phyloP scores from a whole-genome alignment of 2,797 vertebrate species.

The Tolypeutes matacus region DNA sequence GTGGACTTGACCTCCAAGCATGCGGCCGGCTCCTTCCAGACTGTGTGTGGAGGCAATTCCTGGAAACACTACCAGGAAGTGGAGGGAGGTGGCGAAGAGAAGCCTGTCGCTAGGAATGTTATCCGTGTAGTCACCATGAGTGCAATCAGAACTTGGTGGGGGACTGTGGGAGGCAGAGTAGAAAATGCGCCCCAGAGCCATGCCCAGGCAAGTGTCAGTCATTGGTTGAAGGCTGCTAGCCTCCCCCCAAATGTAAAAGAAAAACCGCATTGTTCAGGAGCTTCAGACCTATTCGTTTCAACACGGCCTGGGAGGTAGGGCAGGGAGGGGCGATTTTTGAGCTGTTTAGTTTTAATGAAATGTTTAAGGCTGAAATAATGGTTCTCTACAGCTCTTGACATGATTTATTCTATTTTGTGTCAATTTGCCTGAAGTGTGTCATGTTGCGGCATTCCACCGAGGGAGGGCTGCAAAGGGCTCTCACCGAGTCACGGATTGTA shows the following conservation, averaged over 20 bases:
- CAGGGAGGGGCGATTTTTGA: conserved; percentile 12
- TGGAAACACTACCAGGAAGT: background rate
- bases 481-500: conserved; percentile 62
- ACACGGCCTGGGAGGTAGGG: background rate
- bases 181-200: background rate
- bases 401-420: conserved; percentile 78
- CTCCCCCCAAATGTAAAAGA: conserved; percentile 49
- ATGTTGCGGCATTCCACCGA: conserved; percentile 40
- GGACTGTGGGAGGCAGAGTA: background rate
- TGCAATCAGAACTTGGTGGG: background rate
- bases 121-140: too few relatives aligned
- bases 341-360: conserved; percentile 78
- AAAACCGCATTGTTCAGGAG: background rate
- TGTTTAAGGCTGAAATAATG: conserved; percentile 79
- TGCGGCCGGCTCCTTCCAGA: too few relatives aligned
- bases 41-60: background rate
- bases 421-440: conserved; percentile 72
- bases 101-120: background rate
- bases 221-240: background rate
- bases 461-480: conserved; percentile 31
- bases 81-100: background rate
- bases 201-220: background rate
- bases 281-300: conserved; percentile 12
- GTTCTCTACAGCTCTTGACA: conserved; percentile 33
- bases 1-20: too few relatives aligned